Percentiles rank a stretch among this genome's conserved stretches.
phyloP scores from a whole-genome alignment of 2,797 vertebrate species.

The Leuciscus waleckii region DNA sequence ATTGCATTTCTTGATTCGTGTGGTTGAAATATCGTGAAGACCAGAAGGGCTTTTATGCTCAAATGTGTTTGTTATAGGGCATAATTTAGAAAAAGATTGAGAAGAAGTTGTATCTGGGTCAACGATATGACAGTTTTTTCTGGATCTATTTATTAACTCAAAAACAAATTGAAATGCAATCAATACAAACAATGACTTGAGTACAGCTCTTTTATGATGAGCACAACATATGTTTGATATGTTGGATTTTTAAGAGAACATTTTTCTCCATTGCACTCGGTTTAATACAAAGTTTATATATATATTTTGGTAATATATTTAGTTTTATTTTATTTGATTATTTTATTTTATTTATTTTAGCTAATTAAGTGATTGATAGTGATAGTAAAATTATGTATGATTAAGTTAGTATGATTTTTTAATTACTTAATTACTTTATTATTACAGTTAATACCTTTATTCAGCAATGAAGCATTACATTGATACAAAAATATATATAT shows the following conservation, averaged over 20 bases:
- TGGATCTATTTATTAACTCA: background rate
- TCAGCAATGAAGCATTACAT: constrained; percentile 6
- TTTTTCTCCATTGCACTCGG: background rate
- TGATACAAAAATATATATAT: background rate
- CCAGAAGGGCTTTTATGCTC: background rate
- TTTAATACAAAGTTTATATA: background rate
- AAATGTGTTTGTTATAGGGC: background rate
- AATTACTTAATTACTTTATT: background rate
- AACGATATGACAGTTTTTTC: background rate
- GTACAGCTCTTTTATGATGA: background rate
- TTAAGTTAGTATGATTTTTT: background rate
- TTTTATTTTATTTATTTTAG: background rate
- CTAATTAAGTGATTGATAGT: background rate
- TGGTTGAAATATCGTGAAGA: background rate
- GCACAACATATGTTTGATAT: too few relatives aligned
- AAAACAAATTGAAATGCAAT: background rate
- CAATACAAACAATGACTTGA: background rate
- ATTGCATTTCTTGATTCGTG: constrained; percentile 26
- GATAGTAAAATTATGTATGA: too few relatives aligned
- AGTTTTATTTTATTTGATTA: background rate
- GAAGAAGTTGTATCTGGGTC: background rate
- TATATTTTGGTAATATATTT: too few relatives aligned
- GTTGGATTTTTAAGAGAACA: too few relatives aligned
- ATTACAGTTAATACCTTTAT: background rate
- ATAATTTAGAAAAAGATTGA: background rate